Evolutionary conservation across 2,113 vertebrate genomes (phyloP).

Genomic region (Maccullochella peelii): DNA sequence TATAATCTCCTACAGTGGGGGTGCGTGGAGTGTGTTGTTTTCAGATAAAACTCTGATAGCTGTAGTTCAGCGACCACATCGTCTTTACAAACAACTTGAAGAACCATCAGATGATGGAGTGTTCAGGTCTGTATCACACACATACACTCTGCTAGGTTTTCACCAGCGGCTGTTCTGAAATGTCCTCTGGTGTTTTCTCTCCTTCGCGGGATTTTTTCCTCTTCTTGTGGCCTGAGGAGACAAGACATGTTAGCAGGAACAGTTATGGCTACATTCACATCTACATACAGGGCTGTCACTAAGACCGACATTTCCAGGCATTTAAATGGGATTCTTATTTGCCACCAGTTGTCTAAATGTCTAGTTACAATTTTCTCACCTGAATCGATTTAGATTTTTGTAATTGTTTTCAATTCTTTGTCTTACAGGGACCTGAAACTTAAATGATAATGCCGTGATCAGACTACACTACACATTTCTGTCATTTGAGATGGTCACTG

Average conservation of each 20-base stretch:
- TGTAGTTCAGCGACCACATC: slow-evolving; percentile 15
- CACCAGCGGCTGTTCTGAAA: slow-evolving; percentile 79
- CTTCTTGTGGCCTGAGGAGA: slow-evolving; percentile 89
- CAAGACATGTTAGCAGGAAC: neutral
- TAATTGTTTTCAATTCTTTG: too few species aligned
- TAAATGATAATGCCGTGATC: too few species aligned
- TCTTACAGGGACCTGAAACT: too few species aligned
- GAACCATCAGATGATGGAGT: slow-evolving; percentile 31
- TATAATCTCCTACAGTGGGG: neutral
- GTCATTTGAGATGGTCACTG: neutral
- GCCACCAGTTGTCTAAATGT: neutral
- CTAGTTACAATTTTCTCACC: neutral
- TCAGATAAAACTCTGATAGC: slow-evolving; percentile 78
- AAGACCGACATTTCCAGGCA: neutral
- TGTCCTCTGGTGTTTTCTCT: slow-evolving; percentile 89
- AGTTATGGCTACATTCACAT: neutral
- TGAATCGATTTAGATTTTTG: neutral
- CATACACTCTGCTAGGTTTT: slow-evolving; percentile 74
- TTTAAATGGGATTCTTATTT: neutral
- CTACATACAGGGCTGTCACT: neutral
- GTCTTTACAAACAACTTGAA: slow-evolving; percentile 42
- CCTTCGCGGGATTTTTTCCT: slow-evolving; percentile 86
- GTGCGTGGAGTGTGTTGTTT: neutral
- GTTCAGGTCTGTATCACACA: neutral
- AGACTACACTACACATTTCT: too few species aligned